A percentile compares a stretch with the other conserved stretches of the same genome.
These are phyloP conservation scores for Stenodema calcarata DNA, from an alignment of 2,888 invertebrate species.

Conservation along the genomic window DNA sequence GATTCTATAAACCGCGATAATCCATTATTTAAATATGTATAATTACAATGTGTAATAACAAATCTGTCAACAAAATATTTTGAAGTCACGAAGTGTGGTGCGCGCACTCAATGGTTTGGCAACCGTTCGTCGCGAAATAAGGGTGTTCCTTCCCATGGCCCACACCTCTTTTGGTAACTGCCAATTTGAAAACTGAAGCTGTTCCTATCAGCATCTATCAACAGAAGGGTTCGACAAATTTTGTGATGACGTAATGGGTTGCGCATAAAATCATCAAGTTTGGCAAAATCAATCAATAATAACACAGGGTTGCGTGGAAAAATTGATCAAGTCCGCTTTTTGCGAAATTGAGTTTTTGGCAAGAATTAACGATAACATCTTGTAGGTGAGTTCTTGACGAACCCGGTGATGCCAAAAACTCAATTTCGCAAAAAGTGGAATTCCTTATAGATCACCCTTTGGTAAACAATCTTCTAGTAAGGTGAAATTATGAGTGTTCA, in stretches of 20 bases:
- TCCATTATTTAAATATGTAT: constrained; percentile 9
- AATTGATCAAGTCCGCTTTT: too few relatives aligned
- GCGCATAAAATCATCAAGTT: not conserved
- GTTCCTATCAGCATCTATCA: not conserved
- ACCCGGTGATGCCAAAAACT: too few relatives aligned
- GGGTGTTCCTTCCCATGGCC: not conserved
- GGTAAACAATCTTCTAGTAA: too few relatives aligned
- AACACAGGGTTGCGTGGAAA: too few relatives aligned
- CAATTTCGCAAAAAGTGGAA: too few relatives aligned
- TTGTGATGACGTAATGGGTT: not conserved
- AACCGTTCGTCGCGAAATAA: not conserved
- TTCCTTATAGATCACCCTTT: too few relatives aligned
- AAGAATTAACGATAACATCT: too few relatives aligned
- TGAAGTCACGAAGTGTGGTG: constrained; percentile 1
- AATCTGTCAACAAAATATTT: constrained; percentile 23
- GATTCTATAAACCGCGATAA: not conserved
- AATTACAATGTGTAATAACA: constrained; percentile 21
- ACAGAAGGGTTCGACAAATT: not conserved
- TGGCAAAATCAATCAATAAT: too few relatives aligned
- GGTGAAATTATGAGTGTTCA: too few relatives aligned
- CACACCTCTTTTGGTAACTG: constrained; percentile 29
- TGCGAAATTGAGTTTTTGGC: too few relatives aligned
- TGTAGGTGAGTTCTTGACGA: too few relatives aligned
- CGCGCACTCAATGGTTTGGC: constrained; percentile 6
- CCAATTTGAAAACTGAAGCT: constrained; percentile 18